Evolutionary conservation across 2,888 invertebrate species (phyloP), one percentile per base, ranked within the genome.

Genomic region (Anorthoa munda): DNA sequence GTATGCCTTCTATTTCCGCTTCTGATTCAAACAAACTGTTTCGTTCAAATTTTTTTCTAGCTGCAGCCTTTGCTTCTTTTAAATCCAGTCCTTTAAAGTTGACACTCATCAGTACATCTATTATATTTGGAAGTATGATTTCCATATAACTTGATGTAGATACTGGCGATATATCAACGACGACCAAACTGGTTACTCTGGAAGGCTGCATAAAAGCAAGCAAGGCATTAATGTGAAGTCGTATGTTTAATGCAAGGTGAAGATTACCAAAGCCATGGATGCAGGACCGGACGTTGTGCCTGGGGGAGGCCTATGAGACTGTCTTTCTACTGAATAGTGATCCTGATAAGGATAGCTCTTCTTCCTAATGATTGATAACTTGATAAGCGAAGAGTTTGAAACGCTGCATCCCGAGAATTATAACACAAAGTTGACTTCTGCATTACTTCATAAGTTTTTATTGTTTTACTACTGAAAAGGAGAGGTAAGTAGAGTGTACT

Each of bases 81-180:
- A 98, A 88, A 55, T 97, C 87, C 15, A 95, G 90, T 4, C 94
- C 92, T 0, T 97, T 94, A 59, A 98, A 94, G 15, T 95, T 87
- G 0, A 98, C 92, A 0, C 92, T 87, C 73, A 94, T 93, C 97
- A 99, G 97, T 0, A 97, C 97, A 26, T 91, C 85, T n/a, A 94
- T 83, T 2, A 94, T 86, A 17, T 83, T 83, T 1, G 97, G 95
- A 73, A 99, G 97, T 85, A 97, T 96, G 7, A 93, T 88, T 23
- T 95, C 95, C 2, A 96, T 90, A 12, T 95, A 95, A 0, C 96
- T 94, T 70, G 97, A 97, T 0, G 95, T 94, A 39, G 96, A 94
- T 2, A 97, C 88, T 0, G 98, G 98, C 0, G 97, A 97, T 85
- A 98, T 97, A 87, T 98, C 98, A 23, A 97, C 97, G 9, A 97